Evolutionary conservation across 1,140 invertebrate genomes (phyloP).

Genomic region (Trinorchestia longiramus): DNA sequence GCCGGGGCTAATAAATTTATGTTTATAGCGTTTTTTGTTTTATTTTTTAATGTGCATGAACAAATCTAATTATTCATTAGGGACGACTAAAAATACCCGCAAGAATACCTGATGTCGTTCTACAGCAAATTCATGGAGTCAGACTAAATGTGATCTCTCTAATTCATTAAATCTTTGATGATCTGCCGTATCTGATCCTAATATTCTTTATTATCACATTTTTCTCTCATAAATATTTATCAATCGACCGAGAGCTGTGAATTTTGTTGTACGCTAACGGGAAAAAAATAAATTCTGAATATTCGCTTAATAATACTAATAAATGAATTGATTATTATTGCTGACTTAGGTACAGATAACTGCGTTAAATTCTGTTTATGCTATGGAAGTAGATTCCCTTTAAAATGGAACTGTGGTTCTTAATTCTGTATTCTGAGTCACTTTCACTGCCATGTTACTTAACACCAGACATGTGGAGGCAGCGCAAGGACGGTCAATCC

Average conservation of each 20-base stretch:
- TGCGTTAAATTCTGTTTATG: no score
- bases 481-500: no score
- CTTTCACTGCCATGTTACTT: no score
- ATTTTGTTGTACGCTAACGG: neutral
- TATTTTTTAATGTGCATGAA: neutral
- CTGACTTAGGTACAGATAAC: neutral
- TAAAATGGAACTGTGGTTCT: no score
- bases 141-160: neutral
- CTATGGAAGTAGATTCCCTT: no score
- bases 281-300: neutral
- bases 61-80: neutral
- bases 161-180: neutral
- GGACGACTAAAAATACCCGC: neutral
- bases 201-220: neutral
- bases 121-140: neutral
- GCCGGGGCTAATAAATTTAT: constrained; percentile 9
- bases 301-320: neutral
- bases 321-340: neutral
- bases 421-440: no score
- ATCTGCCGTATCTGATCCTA: neutral
- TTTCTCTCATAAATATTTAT: neutral
- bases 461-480: no score
- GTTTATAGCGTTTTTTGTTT: neutral
- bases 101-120: neutral
- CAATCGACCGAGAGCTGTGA: neutral